Evolutionary conservation across 2,888 invertebrate genomes (phyloP).

Genomic region (Isotomurus palustris): DNA sequence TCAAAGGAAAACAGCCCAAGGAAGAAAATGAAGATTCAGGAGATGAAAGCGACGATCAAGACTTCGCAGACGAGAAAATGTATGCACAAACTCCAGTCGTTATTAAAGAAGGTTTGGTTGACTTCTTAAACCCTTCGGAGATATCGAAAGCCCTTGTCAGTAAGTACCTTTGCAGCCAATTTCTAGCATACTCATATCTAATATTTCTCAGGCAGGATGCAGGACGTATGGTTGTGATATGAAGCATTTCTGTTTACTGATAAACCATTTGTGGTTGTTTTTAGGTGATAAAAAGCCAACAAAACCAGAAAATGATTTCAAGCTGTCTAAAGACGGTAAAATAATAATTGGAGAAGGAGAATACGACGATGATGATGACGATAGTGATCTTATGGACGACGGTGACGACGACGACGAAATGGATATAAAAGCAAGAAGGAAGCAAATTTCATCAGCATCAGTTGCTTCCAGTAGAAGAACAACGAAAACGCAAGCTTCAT

Average conservation of each 20-base stretch:
- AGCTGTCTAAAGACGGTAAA: conserved; percentile 41
- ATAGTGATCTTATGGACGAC: conserved; percentile 11
- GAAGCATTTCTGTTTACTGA: background rate
- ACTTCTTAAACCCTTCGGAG: conserved; percentile 41
- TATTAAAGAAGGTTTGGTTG: conserved; percentile 45
- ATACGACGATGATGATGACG: conserved; percentile 21
- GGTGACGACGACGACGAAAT: conserved; percentile 5
- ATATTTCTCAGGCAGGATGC: no score
- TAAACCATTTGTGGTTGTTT: background rate
- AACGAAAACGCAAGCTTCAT: conserved; percentile 6
- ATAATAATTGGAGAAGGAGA: conserved; percentile 37
- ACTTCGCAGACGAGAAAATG: conserved; percentile 27
- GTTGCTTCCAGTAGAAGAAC: conserved; percentile 21
- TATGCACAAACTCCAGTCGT: conserved; percentile 28
- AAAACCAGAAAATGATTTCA: conserved; percentile 33
- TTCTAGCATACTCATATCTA: no score
- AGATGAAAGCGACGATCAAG: conserved; percentile 27
- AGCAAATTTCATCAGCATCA: conserved; percentile 6
- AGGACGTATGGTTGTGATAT: background rate
- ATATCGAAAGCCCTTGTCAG: conserved; percentile 42
- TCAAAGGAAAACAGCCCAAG: conserved; percentile 2
- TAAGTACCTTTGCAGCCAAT: conserved; percentile 22
- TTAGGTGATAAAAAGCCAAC: conserved; percentile 32
- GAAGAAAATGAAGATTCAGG: conserved; percentile 17
- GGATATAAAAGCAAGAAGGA: conserved; percentile 4